Conservation (phyloP, 2,797 vertebrate genomes). For the Aplochiton taeniatus region DNA sequence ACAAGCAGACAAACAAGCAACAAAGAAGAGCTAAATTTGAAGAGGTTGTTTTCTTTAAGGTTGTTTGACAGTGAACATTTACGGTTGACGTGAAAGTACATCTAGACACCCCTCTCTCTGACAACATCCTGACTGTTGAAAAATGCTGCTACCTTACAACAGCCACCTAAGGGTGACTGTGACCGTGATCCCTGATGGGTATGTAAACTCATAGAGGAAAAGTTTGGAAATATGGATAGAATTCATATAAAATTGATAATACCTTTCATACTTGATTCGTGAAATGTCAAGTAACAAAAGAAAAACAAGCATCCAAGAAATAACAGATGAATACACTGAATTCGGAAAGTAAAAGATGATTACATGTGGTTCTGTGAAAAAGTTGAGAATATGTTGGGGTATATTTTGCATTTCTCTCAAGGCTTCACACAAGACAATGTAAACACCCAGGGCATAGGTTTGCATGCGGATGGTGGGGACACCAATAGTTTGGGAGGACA, state of each 20-base stretch:
- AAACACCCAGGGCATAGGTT: too few species aligned
- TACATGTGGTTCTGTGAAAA: conserved; percentile 68
- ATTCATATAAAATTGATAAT: conserved; percentile 35
- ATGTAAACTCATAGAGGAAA: too few species aligned
- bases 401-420: conserved; percentile 38
- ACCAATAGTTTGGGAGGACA: too few species aligned
- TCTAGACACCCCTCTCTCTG: too few species aligned
- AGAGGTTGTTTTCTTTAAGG: neutral
- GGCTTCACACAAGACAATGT: conserved; percentile 55
- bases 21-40: neutral
- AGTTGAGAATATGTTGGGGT: conserved; percentile 58
- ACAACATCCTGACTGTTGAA: too few species aligned
- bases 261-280: conserved; percentile 27
- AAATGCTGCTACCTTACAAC: neutral
- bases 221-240: conserved; percentile 19
- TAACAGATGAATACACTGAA: conserved; percentile 56
- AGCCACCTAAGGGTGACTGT: neutral
- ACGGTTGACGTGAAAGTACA: neutral
- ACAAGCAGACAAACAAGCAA: neutral
- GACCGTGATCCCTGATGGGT: too few species aligned
- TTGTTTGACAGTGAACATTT: conserved; percentile 1
- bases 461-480: too few species aligned
- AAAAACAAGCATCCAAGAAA: conserved; percentile 53
- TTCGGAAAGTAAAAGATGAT: conserved; percentile 57
- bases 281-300: conserved; percentile 52